Evolutionary conservation across 2,888 invertebrate genomes (phyloP), one percentile per base, ranked within the genome.

Genomic region (Magallana nippona): DNA sequence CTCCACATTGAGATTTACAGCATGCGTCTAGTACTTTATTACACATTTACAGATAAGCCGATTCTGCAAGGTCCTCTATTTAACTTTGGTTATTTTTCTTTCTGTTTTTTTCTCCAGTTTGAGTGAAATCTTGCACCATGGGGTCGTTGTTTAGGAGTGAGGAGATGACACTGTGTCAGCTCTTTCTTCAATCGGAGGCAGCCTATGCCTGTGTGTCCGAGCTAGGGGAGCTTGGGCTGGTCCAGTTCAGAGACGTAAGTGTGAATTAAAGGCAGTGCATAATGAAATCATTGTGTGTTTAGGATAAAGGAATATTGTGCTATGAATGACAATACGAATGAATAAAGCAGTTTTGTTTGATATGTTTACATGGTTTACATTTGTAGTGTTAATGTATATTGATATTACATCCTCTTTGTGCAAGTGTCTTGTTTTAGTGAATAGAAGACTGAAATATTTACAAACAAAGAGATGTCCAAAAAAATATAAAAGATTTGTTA

Each of bases 91-190:
- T 44, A 44, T 44, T 44, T 44, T 44, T 44, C 44, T 44, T 44
- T 44, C 44, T 44, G 27, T 1, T 27, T 15, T n/a, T 71, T 32
- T 17, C 19, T 17, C 32, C 55, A 10, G 71, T n/a, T 55, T 44
- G 63, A 17, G 17, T 55, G 55, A 13, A 71, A 71, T 27, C 71
- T 71, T 19, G n/a, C 32, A 90, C 44, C 27, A 92, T 92, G 91
- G 91, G 90, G 85, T 89, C 98, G 94, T 95, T 98, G 94, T 98
- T 98, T 95, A 96, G 98, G 91, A 98, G 98, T 95, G 98, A 98
- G 95, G 98, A 98, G 96, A 99, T 99, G 99, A 97, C 98, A 93
- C 96, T 98, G 95, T 98, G 98, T 96, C 98, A 98, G 95, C 96
- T 98, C 95, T 98, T 98, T 95, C 97, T 98, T 91, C 98, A 98